Base-by-base conservation (phyloP, 2,888 invertebrate genomes). In the Noctua pronuba region DNA sequence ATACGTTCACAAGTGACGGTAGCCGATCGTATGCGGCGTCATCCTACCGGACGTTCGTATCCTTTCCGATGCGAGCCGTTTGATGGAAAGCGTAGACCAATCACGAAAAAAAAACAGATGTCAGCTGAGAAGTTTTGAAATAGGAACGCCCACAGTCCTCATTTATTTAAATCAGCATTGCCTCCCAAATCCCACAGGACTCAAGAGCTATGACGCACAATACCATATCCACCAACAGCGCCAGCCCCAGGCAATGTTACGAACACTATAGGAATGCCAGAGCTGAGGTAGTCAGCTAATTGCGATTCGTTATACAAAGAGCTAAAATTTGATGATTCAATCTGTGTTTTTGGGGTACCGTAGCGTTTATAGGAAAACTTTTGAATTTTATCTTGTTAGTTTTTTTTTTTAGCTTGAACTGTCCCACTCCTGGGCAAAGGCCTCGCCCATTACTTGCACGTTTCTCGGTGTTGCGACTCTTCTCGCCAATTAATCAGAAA, bases 291-390 rank as follows among this genome's bases (percentile, higher is more conserved):
- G 84, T 78, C 71, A 7, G 11, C 60, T 86, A 86, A 88, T 88
- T 88, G 75, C 73, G 65, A 88, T 88, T 88, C 66, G 88, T 72
- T 75, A 44, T 58, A 75, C 73, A 41, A 52, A 73, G 73, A 82
- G 83, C 77, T 85, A 77, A 87, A 88, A 83, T 82, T 85, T 88
- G 88, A 88, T 88, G 88, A 87, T 83, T 88, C 88, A 88, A 88
- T 88, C 80, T 76, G 16, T 4, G 0, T 0, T 4, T 16, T 79
- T 82, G 7, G 88, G 82, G 86, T 82, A 46, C 86, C 0, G 78
- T 31, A 8, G 13, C 44, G 13, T 31, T 1, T 13, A 11, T 64
- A 44, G n/a, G 0, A 49, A 79, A 79, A 79, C 44, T 31, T 44
- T 28, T 8, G 8, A 8, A 24, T 35, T 49, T 38, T n/a, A 24